phyloP scores from a whole-genome alignment of 2,888 invertebrate genomes.

The Drosophila kanekoi region DNA sequence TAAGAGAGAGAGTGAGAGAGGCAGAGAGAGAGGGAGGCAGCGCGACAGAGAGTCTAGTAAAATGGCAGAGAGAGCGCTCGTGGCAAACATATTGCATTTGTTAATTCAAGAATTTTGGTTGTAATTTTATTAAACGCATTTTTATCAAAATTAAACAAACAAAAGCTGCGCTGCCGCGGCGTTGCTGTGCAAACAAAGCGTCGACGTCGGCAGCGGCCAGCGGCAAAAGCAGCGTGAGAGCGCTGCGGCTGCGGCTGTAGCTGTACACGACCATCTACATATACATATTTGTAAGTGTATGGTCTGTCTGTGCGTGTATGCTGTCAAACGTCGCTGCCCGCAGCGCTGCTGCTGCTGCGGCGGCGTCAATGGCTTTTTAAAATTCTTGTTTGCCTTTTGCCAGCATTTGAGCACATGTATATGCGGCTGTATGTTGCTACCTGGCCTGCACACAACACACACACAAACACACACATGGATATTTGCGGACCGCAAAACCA shows the following conservation, averaged over 20 bases:
- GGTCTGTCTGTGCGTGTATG: not conserved
- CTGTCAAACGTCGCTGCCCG: conserved; percentile 35
- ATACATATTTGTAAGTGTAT: not conserved
- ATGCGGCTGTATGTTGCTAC: conserved; percentile 41
- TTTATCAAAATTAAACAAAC: conserved; percentile 21
- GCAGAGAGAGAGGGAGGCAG: not conserved
- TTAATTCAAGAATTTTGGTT: conserved; percentile 43
- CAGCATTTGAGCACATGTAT: conserved; percentile 29
- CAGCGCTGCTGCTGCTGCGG: conserved; percentile 36
- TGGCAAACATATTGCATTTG: conserved; percentile 32
- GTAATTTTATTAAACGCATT: conserved; percentile 30
- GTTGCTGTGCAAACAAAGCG: conserved; percentile 42
- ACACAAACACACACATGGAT: conserved; percentile 14
- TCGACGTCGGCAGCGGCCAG: conserved; percentile 21
- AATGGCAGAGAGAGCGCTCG: conserved; percentile 1
- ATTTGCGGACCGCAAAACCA: conserved; percentile 41
- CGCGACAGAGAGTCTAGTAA: not conserved
- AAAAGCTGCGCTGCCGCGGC: conserved; percentile 15
- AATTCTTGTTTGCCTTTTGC: conserved; percentile 60
- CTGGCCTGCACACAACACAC: conserved; percentile 32
- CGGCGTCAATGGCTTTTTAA: conserved; percentile 51
- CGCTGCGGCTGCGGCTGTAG: conserved; percentile 54
- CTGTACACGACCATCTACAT: conserved; percentile 43
- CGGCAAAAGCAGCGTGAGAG: conserved; percentile 36
- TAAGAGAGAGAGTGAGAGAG: not conserved